phyloP scores from a whole-genome alignment of 2,797 vertebrate genomes.

The Pristis pectinata region DNA sequence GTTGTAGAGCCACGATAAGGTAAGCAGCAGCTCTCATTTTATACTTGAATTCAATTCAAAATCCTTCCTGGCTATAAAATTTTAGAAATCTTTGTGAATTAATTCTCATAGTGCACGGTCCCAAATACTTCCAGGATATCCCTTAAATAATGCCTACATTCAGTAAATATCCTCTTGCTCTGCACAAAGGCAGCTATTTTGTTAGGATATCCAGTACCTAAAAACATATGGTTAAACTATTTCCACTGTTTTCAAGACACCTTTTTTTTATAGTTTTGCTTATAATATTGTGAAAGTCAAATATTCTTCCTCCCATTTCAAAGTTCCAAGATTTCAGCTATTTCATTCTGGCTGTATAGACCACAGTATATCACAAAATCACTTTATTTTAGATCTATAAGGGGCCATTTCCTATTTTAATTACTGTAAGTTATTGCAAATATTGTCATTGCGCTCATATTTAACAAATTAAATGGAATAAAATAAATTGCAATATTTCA shows the following conservation, averaged over 20 bases:
- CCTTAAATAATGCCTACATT: neutral
- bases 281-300: neutral
- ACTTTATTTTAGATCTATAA: neutral
- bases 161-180: neutral
- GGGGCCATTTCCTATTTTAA: neutral
- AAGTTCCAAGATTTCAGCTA: neutral
- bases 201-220: neutral
- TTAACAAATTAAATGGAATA: neutral
- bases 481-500: neutral
- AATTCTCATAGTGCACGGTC: neutral
- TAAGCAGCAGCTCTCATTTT: neutral
- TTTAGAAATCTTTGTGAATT: neutral
- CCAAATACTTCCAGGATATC: neutral
- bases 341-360: neutral
- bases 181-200: neutral
- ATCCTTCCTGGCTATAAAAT: neutral
- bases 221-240: neutral
- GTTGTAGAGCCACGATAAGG: neutral
- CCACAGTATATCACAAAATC: too few relatives aligned
- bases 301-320: neutral
- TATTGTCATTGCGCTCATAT: neutral
- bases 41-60: too few relatives aligned
- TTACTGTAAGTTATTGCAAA: neutral
- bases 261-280: neutral
- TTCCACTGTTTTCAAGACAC: neutral